Evolutionary conservation across 1,140 invertebrate species (phyloP), one percentile per base, ranked within the genome.

Genomic region (Drosophila willistoni): DNA sequence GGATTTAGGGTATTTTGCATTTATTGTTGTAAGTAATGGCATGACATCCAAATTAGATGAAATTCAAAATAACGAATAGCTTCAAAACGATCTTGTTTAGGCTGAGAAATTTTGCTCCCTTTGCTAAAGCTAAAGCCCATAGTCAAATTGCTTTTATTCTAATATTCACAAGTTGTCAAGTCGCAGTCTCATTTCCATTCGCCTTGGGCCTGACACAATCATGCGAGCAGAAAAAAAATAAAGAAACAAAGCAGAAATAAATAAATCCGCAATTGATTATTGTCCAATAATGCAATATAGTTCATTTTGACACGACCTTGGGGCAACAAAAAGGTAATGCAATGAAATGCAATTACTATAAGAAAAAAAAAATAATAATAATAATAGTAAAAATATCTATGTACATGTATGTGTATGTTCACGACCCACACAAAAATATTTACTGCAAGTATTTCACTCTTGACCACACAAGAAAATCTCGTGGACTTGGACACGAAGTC

Each of bases 331-430:
- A 61, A 61, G 39, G 39, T 61, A 13, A 78, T 89, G 85, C 89
- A 89, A 89, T 89, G 84, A 87, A 89, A 89, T 89, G 84, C 84
- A 89, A 89, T 89, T 89, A 89, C 84, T 79, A 81, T 78, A 78
- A 36, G 0, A 57, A 36, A 10, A 14, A 57, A 10, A 57, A 17
- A 57, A 34, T 0, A 57, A 36, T 9, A 14, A 57, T 7, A 57
- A 34, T 34, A 3, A 22, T 51, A 51, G 12, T 51, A 51, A 22
- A 22, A 22, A 51, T 5, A 22, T 19, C 4, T 17, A 7, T 44
- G n/a, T 14, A 44, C n/a, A 44, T 47, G 7, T 22, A 5, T 51
- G 6, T 22, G 44, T 51, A 1, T 51, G 10, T 69, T 74, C 77
- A 81, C 84, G 77, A 90, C 84, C 84, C 85, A 89, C 84, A 89